Evolutionary conservation across 1,140 invertebrate species (phyloP).

Genomic region (Coboldia fuscipes): DNA sequence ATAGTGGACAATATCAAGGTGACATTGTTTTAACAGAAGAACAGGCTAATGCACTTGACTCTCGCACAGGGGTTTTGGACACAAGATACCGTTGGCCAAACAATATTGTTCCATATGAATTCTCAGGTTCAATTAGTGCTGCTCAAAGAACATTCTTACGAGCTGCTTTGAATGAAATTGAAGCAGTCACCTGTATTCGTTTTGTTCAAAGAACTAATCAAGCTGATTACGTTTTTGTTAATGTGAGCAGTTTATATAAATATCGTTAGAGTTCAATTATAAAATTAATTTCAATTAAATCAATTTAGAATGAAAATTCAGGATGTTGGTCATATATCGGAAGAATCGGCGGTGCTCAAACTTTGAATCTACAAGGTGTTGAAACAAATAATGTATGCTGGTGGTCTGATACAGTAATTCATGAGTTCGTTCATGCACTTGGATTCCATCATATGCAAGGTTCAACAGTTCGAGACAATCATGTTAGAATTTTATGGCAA

Average conservation of each 20-base stretch:
- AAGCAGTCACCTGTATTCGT: not conserved
- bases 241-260: not conserved
- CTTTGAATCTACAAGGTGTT: constrained; percentile 10
- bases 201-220: not conserved
- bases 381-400: constrained; percentile 23
- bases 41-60: constrained; percentile 9
- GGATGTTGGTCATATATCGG: constrained; percentile 24
- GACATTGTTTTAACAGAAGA: constrained; percentile 21
- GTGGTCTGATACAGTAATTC: constrained; percentile 24
- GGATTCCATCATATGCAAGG: constrained; percentile 32
- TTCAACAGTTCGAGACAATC: constrained; percentile 27
- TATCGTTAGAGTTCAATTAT: not conserved
- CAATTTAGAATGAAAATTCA: constrained; percentile 7
- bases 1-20: constrained; percentile 22
- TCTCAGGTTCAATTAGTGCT: no score
- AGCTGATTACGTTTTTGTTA: not conserved
- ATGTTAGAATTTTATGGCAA: constrained; percentile 24
- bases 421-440: constrained; percentile 29
- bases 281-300: no score
- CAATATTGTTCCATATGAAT: no score
- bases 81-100: not conserved
- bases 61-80: not conserved
- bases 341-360: constrained; percentile 20
- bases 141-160: no score
- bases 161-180: not conserved